Evolutionary conservation across 2,113 vertebrate genomes (phyloP).

Genomic region (Chloebia gouldiae): DNA sequence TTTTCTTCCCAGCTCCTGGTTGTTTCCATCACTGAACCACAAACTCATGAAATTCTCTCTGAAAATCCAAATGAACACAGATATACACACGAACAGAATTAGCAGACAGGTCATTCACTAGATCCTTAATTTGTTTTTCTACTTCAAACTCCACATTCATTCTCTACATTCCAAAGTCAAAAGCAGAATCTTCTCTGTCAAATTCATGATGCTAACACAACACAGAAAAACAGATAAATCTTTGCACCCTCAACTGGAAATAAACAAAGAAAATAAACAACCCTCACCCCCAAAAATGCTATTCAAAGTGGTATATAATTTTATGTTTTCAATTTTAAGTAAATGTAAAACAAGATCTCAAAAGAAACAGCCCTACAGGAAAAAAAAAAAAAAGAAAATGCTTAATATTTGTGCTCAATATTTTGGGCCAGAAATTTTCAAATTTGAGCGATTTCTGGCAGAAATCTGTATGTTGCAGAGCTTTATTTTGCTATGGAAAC

Average conservation of each 20-base stretch:
- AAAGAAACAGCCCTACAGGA: neutral
- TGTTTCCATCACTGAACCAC: neutral
- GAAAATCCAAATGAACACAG: neutral
- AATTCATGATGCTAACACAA: neutral
- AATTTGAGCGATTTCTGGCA: neutral
- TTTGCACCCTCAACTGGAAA: neutral
- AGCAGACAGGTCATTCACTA: neutral
- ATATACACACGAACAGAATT: neutral
- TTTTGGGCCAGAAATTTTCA: neutral
- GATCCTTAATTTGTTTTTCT: neutral
- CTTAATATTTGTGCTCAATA: neutral
- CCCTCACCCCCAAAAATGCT: neutral
- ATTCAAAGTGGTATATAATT: neutral
- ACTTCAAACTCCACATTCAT: neutral
- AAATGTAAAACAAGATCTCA: neutral
- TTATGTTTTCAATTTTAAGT: neutral
- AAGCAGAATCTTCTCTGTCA: neutral
- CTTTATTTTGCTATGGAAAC: conserved; percentile 35
- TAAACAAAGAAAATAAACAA: neutral
- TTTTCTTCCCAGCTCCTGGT: neutral
- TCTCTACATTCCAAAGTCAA: neutral
- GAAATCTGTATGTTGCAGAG: neutral
- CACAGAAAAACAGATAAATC: neutral
- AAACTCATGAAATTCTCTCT: neutral
- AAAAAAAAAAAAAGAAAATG: neutral